phyloP scores from a whole-genome alignment of 2,797 vertebrate genomes.

The Anomalospiza imberbis region DNA sequence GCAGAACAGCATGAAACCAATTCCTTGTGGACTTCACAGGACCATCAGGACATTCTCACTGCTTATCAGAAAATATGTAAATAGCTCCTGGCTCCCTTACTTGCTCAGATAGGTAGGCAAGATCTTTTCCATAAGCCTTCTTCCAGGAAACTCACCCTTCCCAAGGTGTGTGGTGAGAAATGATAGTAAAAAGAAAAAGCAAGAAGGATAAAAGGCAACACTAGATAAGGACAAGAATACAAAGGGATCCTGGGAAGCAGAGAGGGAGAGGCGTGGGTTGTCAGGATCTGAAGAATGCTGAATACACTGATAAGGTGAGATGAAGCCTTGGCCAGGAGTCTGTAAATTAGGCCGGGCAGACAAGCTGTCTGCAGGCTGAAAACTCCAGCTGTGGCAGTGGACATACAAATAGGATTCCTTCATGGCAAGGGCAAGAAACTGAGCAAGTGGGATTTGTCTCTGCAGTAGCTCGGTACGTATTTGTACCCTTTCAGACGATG shows the following conservation, averaged over 20 bases:
- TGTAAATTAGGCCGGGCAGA: neutral
- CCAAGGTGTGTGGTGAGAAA: neutral
- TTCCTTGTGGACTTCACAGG: neutral
- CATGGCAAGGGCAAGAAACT: neutral
- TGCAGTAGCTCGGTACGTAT: neutral
- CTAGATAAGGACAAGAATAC: neutral
- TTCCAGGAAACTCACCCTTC: conserved; percentile 11
- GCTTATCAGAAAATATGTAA: conserved; percentile 6
- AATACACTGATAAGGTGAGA: neutral
- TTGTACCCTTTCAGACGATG: neutral
- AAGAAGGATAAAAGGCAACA: neutral
- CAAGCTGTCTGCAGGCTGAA: neutral
- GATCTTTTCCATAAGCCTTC: neutral
- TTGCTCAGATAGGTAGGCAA: neutral
- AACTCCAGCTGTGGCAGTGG: neutral
- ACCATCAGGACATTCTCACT: neutral
- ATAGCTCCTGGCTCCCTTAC: neutral
- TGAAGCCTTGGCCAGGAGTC: neutral
- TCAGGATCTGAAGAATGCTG: neutral
- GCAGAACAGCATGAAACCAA: neutral
- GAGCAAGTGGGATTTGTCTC: neutral
- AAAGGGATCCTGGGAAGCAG: neutral
- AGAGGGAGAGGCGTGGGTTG: neutral
- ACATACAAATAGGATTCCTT: neutral
- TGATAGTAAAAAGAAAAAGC: neutral